Base-by-base conservation (phyloP, 1,140 invertebrate species). In the Drosophila hydei region DNA sequence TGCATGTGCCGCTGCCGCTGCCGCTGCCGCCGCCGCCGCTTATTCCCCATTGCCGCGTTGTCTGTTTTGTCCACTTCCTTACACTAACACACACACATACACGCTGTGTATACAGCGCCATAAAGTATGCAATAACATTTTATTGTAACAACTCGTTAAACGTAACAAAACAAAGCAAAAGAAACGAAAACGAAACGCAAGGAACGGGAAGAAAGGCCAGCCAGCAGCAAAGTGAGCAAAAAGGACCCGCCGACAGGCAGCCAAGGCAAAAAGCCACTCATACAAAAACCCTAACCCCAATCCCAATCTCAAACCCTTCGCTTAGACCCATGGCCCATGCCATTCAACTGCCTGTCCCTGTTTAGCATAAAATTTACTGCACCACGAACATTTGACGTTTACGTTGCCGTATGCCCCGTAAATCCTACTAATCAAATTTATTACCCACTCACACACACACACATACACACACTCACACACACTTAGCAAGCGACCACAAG, bases 361-460 rank as follows among this genome's bases (percentile, higher is more conserved):
- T 75, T 85, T 85, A 85, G 83, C 81, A 85, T 85, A 85, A 87
- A 85, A 88, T 85, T 81, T 88, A 85, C 81, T 77, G 77, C 81
- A 75, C 77, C 83, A 75, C 79, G 70, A 87, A 67, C 77, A 74
- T 87, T 85, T 88, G 83, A 75, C 77, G 83, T 72, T 81, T 75
- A 73, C 73, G 73, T 75, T 72, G 67, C 81, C 78, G 60, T 74
- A 68, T 50, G 67, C 71, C 56, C 77, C 83, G 83, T 87, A 83
- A 87, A 87, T 87, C 83, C 83, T 72, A 73, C 81, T 87, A 87
- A 87, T 87, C 83, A 87, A 87, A 87, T 87, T 87, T 87, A 87
- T 87, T 87, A 83, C 83, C 74, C 47, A 59, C 72, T 72, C 63
- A 78, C 62, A 78, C 59, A 71, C 60, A 60, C 56, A 68, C 70